Evolutionary conservation across 2,888 invertebrate genomes (phyloP), one percentile per base, ranked within the genome.

Genomic region (Cephalotes varians): DNA sequence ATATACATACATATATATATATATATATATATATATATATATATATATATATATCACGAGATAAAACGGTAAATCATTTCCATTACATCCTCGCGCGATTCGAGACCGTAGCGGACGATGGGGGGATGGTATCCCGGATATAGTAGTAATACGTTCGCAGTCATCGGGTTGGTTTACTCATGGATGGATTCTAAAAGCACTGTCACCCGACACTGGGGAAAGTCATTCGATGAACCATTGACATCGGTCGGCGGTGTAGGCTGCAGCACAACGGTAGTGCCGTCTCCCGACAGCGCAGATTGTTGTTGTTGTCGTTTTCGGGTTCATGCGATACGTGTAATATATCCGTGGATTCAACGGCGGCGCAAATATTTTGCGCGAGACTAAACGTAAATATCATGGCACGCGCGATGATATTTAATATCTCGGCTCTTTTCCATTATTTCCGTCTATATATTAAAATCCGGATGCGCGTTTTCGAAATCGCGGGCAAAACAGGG

Each of bases 121-220:
- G 9, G 21, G 37, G 47, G 21, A 51, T 49, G 44, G 15, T 25
- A 64, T 40, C 62, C 37, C 74, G 74, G 72, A 58, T 84, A 80
- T 74, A 60, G 82, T 58, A 65, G 82, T 82, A 81, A 87, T 87
- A 82, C 87, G 82, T 84, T 85, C 71, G 84, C 84, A 85, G 85
- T 86, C 84, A 86, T 86, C 87, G 87, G 85, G 77, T 90, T 86
- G 88, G 84, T 91, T 89, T 87, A 85, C 84, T 85, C 86, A 83
- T 85, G 87, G 86, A 88, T 86, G 87, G 84, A 86, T 86, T 85
- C 86, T 86, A 90, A 90, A 90, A 89, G 90, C 90, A 77, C 86
- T 85, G 91, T 85, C 82, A 88, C 83, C 84, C 89, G 91, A 91
- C 84, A 88, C 87, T 85, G 76, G 69, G 82, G 76, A 84, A 86